These are phyloP conservation scores for Apodemia mormo DNA, from an alignment of 2,888 invertebrate genomes.

Conservation along the genomic window DNA sequence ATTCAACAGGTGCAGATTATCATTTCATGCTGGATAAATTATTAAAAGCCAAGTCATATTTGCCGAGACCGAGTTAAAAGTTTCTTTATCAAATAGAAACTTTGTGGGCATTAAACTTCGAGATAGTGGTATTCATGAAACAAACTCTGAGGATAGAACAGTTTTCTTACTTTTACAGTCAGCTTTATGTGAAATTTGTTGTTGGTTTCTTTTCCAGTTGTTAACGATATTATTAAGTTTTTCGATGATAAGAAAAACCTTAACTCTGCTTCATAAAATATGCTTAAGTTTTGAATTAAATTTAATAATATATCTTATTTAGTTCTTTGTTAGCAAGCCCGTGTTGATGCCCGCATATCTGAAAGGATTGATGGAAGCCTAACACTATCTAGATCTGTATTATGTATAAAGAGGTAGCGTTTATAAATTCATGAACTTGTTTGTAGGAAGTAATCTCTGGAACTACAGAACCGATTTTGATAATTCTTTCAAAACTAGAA, in stretches of 20 bases:
- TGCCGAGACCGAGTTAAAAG: constrained; percentile 43
- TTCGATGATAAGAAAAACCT: constrained; percentile 35
- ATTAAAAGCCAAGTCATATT: constrained; percentile 41
- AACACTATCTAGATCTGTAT: too few species aligned
- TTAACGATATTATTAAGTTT: constrained; percentile 36
- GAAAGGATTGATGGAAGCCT: neutral
- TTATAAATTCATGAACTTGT: too few species aligned
- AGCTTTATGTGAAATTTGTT: constrained; percentile 37
- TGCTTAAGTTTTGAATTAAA: constrained; percentile 22
- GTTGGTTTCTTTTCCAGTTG: constrained; percentile 34
- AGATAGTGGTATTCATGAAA: constrained; percentile 47
- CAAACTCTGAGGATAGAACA: constrained; percentile 39
- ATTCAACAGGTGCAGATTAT: constrained; percentile 42
- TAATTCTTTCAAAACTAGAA: too few species aligned
- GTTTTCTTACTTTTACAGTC: constrained; percentile 42
- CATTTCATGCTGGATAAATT: constrained; percentile 38
- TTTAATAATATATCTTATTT: neutral
- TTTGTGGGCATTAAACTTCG: constrained; percentile 49
- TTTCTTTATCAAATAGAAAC: constrained; percentile 56
- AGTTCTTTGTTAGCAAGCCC: neutral
- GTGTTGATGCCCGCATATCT: neutral
- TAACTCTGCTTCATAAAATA: constrained; percentile 1
- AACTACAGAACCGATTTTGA: too few species aligned
- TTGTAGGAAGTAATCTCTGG: too few species aligned
- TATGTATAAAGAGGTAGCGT: too few species aligned